A percentile compares a stretch with the other conserved stretches of the same genome.
Conservation (phyloP, 2,113 vertebrate genomes). For the Sinocyclocheilus rhinocerous region DNA sequence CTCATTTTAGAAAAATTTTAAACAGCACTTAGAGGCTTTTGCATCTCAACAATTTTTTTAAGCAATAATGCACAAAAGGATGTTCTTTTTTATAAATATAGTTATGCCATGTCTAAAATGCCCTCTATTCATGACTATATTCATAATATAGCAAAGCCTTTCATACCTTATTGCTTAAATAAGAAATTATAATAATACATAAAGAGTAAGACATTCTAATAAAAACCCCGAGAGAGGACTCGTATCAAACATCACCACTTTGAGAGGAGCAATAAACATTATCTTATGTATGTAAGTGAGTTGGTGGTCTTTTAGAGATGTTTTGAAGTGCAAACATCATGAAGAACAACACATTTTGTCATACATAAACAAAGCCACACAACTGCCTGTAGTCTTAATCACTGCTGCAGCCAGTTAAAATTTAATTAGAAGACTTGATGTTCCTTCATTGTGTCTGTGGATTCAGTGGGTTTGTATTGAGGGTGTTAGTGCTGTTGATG, state of each 20-base stretch:
- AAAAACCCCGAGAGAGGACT: neutral
- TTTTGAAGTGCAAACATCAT: neutral
- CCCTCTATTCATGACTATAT: neutral
- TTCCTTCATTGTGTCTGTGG: too few species aligned
- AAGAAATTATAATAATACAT: neutral
- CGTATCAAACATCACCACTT: neutral
- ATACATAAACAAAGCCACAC: slow-evolving; percentile 8
- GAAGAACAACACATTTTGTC: neutral
- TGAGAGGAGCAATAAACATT: neutral
- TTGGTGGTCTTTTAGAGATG: neutral
- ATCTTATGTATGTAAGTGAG: neutral
- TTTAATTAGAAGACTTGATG: neutral
- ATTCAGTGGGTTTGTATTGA: neutral
- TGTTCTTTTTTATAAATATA: neutral
- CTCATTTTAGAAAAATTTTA: too few species aligned
- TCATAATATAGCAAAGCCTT: neutral
- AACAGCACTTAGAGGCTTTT: too few species aligned
- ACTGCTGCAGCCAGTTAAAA: neutral
- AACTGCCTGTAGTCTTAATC: neutral
- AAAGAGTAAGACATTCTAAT: neutral
- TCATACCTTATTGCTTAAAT: neutral
- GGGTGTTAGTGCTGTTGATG: slow-evolving; percentile 16
- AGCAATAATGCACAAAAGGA: neutral
- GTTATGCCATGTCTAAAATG: neutral
- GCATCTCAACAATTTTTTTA: neutral